A percentile compares a stretch with the other conserved stretches of the same genome.
phyloP scores from a whole-genome alignment of 2,113 vertebrate genomes.

The Zingel zingel region DNA sequence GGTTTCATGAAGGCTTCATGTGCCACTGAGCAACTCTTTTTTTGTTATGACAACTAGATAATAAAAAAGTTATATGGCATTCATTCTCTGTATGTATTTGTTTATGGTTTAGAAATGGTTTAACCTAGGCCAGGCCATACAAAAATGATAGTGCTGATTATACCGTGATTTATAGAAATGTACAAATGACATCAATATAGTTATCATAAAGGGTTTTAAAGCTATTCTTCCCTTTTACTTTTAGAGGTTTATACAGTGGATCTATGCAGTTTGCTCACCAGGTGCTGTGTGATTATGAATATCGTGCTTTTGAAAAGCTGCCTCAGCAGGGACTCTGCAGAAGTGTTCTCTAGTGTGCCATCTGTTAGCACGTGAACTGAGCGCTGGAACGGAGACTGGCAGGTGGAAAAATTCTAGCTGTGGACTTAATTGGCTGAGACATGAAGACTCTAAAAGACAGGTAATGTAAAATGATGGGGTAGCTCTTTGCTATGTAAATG shows the following conservation, averaged over 20 bases:
- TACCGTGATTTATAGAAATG: background rate
- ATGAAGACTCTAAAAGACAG: conserved; percentile 43
- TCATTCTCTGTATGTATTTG: too few species aligned
- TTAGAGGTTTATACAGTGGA: background rate
- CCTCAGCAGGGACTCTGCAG: conserved; percentile 47
- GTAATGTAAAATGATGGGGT: conserved; percentile 64
- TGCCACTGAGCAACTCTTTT: too few species aligned
- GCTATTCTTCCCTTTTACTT: conserved; percentile 9
- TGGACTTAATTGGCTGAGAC: conserved; percentile 69
- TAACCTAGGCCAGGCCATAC: too few species aligned
- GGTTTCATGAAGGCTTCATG: too few species aligned
- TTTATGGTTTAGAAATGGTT: too few species aligned
- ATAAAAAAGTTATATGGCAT: too few species aligned
- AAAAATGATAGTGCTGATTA: background rate
- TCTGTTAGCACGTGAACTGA: conserved; percentile 51
- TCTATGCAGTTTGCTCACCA: conserved; percentile 23
- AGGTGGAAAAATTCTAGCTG: conserved; percentile 55
- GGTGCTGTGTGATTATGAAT: conserved; percentile 46
- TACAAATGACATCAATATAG: background rate
- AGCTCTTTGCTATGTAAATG: conserved; percentile 55
- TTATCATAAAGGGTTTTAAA: background rate
- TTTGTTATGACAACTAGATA: too few species aligned
- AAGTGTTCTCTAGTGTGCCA: conserved; percentile 46
- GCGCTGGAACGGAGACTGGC: conserved; percentile 40
- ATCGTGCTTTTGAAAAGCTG: conserved; percentile 30